phyloP scores from a whole-genome alignment of 2,888 invertebrate genomes.

The Sesia bembeciformis region DNA sequence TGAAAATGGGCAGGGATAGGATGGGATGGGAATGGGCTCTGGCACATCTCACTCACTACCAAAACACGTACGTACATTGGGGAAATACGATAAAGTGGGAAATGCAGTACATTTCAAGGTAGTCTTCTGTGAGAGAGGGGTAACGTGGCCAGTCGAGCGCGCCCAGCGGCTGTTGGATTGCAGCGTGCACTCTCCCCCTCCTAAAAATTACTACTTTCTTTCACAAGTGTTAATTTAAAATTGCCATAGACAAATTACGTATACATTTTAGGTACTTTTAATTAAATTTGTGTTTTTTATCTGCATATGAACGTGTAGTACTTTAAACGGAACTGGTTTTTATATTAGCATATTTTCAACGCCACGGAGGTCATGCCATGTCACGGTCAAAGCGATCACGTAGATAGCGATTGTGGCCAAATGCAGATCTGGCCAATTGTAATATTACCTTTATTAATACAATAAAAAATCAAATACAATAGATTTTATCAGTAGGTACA shows the following conservation, averaged over 20 bases:
- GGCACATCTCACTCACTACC: too few species aligned
- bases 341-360: neutral
- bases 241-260: neutral
- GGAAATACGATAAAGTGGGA: too few species aligned
- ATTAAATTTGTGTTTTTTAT: neutral
- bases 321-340: neutral
- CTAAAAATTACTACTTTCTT: neutral
- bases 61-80: too few species aligned
- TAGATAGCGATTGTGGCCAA: neutral
- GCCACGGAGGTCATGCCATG: neutral
- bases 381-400: neutral
- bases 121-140: too few species aligned
- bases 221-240: neutral
- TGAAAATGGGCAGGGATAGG: too few species aligned
- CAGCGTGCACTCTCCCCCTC: neutral
- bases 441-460: neutral
- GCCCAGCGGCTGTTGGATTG: too few species aligned
- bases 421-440: conserved; percentile 26
- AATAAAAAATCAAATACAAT: too few species aligned
- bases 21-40: too few species aligned
- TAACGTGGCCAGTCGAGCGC: too few species aligned
- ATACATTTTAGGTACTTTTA: too few species aligned
- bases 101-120: too few species aligned
- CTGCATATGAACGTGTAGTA: neutral
- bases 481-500: too few species aligned